Base-by-base conservation (phyloP, 2,888 invertebrate genomes). In the Rotaria magnacalcarata region DNA sequence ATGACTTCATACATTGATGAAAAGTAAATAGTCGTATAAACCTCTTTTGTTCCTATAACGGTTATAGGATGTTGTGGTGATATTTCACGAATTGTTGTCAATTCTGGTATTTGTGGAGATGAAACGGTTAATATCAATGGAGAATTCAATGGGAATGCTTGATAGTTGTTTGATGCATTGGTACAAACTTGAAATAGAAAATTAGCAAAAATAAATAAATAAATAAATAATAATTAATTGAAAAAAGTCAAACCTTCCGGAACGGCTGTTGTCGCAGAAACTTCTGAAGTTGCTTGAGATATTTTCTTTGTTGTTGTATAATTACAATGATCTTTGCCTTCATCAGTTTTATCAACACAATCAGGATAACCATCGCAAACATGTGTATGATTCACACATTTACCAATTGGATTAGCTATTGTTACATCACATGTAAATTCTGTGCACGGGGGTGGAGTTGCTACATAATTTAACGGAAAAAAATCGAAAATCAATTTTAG, bases 171-270 rank as follows among this genome's bases (percentile, higher is more conserved):
- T 27, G 67, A 67, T 27, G 67, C 27, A 67, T 67, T 67, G 1
- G 34, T 14, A 67, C 67, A 67, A 3, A 67, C 67, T 67, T 14
- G 3, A 67, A n/a, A 16, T 27, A 27, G 14, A 67, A 67, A 2
- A 67, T 10, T 34, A 34, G 14, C 50, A 67, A 27, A 27, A 21
- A 21, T 1, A 54, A 54, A 21, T 21, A 27, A 21, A 21, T 1
- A 54, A 54, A 21, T 21, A 7, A 52, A 54, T 54, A 21, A 54
- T 21, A 6, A 54, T 6, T 21, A 21, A 54, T 21, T 5, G 19
- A 54, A 54, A 54, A 52, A 54, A 11, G 11, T 16, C 8, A 67
- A 67, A 67, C 67, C 67, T 90, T 87, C 1, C 86, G 87, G 34
- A 14, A 86, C 7, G 8, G 86, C 21, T 84, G 84, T 50, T 21